These are phyloP conservation scores for Callinectes sapidus DNA, from an alignment of 2,888 invertebrate genomes.

Conservation along the genomic window DNA sequence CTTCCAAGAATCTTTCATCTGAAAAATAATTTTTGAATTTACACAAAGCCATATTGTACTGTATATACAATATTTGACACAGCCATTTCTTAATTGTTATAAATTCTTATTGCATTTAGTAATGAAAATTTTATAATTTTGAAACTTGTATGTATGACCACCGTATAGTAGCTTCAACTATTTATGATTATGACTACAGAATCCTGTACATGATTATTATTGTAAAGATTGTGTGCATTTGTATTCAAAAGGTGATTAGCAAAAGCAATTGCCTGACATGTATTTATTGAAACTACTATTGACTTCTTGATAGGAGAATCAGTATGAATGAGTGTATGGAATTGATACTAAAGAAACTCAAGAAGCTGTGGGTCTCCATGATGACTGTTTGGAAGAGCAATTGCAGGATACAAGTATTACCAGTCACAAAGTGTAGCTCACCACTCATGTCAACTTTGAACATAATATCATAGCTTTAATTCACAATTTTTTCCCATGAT, in stretches of 20 bases:
- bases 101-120: not conserved
- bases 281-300: not conserved
- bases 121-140: not conserved
- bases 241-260: not conserved
- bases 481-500: not conserved
- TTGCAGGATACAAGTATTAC: not conserved
- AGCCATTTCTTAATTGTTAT: not conserved
- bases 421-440: constrained; percentile 8
- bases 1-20: not conserved
- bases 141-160: not conserved
- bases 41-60: not conserved
- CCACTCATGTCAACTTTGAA: not conserved
- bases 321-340: not conserved
- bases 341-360: not conserved
- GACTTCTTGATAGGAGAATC: not conserved
- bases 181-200: not conserved
- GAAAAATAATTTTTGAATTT: not conserved
- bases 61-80: not conserved
- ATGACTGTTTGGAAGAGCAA: not conserved
- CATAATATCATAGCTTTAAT: constrained; percentile 10
- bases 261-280: not conserved
- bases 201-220: not conserved
- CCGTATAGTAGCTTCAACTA: not conserved
- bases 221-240: not conserved
- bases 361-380: not conserved